phyloP scores from a whole-genome alignment of 1,140 invertebrate species.

The Drosophila ambigua region DNA sequence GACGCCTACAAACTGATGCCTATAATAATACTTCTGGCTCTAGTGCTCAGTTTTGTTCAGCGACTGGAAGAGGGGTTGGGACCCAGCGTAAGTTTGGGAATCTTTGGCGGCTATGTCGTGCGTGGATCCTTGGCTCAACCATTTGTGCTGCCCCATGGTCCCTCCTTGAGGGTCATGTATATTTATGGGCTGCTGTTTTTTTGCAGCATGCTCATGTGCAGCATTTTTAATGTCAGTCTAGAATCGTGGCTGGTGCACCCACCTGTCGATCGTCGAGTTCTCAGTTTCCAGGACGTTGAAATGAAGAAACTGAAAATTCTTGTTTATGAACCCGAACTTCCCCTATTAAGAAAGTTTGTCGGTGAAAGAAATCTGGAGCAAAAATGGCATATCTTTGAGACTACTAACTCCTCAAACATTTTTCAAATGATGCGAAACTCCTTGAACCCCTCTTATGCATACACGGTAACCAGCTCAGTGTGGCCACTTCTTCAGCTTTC shows the following conservation, averaged over 20 bases:
- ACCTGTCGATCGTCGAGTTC: background rate
- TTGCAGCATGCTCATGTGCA: conserved; percentile 28
- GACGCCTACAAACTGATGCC: background rate
- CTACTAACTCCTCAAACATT: background rate
- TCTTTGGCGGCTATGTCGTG: conserved; percentile 5
- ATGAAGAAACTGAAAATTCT: conserved; percentile 14
- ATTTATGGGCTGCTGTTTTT: conserved; percentile 34
- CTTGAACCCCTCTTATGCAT: conserved; percentile 46
- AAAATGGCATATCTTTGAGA: conserved; percentile 6
- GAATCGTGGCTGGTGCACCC: conserved; percentile 50
- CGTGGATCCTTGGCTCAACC: conserved; percentile 42
- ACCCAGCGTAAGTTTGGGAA: background rate
- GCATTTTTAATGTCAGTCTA: conserved; percentile 32
- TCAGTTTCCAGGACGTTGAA: conserved; percentile 28
- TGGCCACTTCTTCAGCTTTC: conserved; percentile 46
- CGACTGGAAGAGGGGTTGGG: conserved; percentile 18
- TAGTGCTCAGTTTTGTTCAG: conserved; percentile 22
- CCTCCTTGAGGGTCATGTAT: conserved; percentile 1
- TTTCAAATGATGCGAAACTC: conserved; percentile 33
- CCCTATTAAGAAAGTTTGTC: background rate
- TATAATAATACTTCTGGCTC: conserved; percentile 5
- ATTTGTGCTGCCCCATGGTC: conserved; percentile 28
- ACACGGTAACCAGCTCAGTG: conserved; percentile 49
- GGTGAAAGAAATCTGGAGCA: background rate
- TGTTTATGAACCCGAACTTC: background rate